Evolutionary conservation across 2,888 invertebrate species (phyloP), one percentile per base, ranked within the genome.

Genomic region (Megaustenia siamemsis): DNA sequence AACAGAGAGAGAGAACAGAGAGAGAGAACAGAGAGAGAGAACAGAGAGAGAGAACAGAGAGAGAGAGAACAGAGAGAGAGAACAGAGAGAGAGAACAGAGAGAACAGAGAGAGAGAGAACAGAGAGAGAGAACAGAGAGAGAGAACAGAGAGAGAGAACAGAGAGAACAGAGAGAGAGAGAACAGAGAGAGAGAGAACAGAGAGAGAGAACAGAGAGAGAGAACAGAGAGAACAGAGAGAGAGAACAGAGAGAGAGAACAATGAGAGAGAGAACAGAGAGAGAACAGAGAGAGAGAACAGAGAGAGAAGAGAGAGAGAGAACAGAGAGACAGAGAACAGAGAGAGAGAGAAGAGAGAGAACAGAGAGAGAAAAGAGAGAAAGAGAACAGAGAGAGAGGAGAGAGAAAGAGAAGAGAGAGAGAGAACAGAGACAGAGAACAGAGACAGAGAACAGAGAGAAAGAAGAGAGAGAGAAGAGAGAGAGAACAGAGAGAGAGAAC

Each of bases 91-190:
- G 35, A 38, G 18, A 53, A 71, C 38, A 71, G 38, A 56, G 56
- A 53, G 35, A 82, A 32, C 71, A 28, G 28, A 38, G 66, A 56
- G 56, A 71, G 56, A n/a, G 45, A 63, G 73, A 28, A 56, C 60
- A 56, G 82, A 82, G 60, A 73, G 82, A 73, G 60, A 82, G 82
- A 73, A 10, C 38, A 32, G 40, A 71, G 71, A 40, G 45, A 49
- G 12, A 40, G 71, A 28, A 81, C 45, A 24, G 49, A 56, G 53
- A 81, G 56, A 53, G 38, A 71, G 71, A 71, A 45, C 32, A 71
- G 49, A 49, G 35, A 32, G 45, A n/a, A 35, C 32, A n/a, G 8
- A 35, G 32, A 10, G 35, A 32, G 32, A 35, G 18, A 66, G 32
- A 32, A 24, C 10, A 32, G 32, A 10, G 8, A 2, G 66, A 32